These are phyloP conservation scores for Patella vulgata DNA, from an alignment of 1,140 invertebrate genomes.

Conservation along the genomic window DNA sequence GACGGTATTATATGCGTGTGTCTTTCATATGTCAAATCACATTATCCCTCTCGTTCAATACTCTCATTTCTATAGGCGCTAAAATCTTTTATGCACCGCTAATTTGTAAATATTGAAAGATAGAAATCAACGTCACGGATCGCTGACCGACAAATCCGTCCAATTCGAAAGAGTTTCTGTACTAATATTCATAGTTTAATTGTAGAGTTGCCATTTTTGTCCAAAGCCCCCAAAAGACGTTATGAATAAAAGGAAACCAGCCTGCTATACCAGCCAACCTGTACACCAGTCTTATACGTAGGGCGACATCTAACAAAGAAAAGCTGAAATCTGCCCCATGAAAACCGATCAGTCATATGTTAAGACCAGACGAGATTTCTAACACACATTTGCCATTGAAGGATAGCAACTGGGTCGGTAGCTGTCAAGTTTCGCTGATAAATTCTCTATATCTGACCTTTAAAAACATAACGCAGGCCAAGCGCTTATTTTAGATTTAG, in stretches of 20 bases:
- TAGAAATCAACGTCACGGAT: slow-evolving; percentile 13
- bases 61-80: no score
- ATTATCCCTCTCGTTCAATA: no score
- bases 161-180: background rate
- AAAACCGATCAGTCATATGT: slow-evolving; percentile 9
- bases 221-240: background rate
- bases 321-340: background rate
- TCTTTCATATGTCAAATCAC: no score
- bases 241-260: background rate
- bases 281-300: background rate
- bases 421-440: slow-evolving; percentile 15
- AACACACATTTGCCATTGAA: background rate
- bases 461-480: background rate
- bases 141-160: slow-evolving; percentile 2
- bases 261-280: background rate
- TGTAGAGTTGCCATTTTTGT: background rate
- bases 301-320: slow-evolving; percentile 1
- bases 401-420: background rate
- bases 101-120: slow-evolving; percentile 18
- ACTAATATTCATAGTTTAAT: background rate
- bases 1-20: no score
- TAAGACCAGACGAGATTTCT: slow-evolving; percentile 12
- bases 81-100: background rate
- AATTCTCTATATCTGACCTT: slow-evolving; percentile 13
- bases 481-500: no score